A percentile compares a stretch with the other conserved stretches of the same genome.
These are phyloP conservation scores for Rhyacichthys aspro DNA, from an alignment of 2,797 vertebrate genomes.

Conservation along the genomic window DNA sequence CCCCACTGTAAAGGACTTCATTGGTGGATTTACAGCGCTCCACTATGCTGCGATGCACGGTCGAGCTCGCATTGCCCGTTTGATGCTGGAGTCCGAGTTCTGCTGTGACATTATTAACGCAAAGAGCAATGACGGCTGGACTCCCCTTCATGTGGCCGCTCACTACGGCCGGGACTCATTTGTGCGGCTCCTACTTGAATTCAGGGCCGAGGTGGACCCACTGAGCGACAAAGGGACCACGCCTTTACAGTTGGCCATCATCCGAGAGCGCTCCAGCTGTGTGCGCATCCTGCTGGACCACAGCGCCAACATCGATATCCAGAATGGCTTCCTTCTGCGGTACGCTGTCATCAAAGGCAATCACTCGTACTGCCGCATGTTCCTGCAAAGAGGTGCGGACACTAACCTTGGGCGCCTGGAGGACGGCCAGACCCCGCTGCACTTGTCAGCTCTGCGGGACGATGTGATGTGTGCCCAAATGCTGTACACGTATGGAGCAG, in stretches of 20 bases:
- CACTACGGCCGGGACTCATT: constrained; percentile 97
- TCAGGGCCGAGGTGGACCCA: constrained; percentile 96
- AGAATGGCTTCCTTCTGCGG: constrained; percentile 95
- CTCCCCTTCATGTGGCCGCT: constrained; percentile 96
- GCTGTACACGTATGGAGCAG: constrained; percentile 95
- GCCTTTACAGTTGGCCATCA: constrained; percentile 95
- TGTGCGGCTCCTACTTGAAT: constrained; percentile 95
- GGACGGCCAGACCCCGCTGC: constrained; percentile 97
- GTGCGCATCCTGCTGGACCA: constrained; percentile 98
- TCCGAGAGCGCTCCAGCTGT: constrained; percentile 96
- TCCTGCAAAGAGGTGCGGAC: constrained; percentile 96
- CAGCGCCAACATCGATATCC: constrained; percentile 98
- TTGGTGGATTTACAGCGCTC: constrained; percentile 97
- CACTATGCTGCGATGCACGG: constrained; percentile 99
- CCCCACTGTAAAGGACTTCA: constrained; percentile 97
- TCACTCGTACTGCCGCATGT: constrained; percentile 98
- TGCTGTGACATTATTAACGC: constrained; percentile 95
- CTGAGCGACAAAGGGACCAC: constrained; percentile 98
- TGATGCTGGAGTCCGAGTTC: constrained; percentile 96
- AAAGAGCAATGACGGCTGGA: constrained; percentile 99
- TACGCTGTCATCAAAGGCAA: constrained; percentile 99
- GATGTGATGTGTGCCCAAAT: constrained; percentile 95
- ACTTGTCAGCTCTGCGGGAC: constrained; percentile 96
- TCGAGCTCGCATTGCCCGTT: constrained; percentile 92
- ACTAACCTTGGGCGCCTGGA: constrained; percentile 96